Base-by-base conservation (phyloP, 2,888 invertebrate species). In the Drosophila nigritarsus region DNA sequence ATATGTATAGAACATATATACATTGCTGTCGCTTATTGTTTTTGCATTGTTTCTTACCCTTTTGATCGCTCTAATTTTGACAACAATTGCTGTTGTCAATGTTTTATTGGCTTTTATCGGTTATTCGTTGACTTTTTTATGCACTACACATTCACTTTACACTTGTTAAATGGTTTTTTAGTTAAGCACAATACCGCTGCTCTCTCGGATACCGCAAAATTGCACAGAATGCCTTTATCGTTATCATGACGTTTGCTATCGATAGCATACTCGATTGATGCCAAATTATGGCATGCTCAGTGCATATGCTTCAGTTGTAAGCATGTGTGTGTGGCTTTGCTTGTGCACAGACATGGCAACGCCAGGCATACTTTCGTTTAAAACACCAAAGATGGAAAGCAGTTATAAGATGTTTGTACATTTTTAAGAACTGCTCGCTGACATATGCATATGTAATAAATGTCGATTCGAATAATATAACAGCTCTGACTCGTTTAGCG, bases 201-300 rank as follows among this genome's bases (percentile, higher is more conserved):
- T 66, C 50, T 32, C 58, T 73, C 67, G 53, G 60, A 59, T 61
- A 77, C 75, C 78, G 75, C 75, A 75, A 75, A 75, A 65, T 58
- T 53, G 60, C 42, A 72, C 77, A 72, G 38, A 55, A 40, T 65
- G 45, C 45, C n/a, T 11, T 40, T 55, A 65, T 75, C 55, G 69
- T 30, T 48, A 53, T 11, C 15, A 48, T 42, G 42, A 32, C 8
- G 1, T 27, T 2, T 13, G 4, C 7, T 63, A 74, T 63, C 75
- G 79, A 74, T 69, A 60, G 42, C 11, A 27, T 34, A 13, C 3
- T 15, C 11, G 49, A 30, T 27, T 51, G 20, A 15, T 24, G 3
- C 8, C 15, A 45, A 24, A 53, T 24, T 24, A 9, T 11, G 7
- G 8, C 34, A 36, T 29, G 30, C 45, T 53, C 36, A 48, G 1